Conservation (phyloP, 2,113 vertebrate genomes). For the Laticauda colubrina region DNA sequence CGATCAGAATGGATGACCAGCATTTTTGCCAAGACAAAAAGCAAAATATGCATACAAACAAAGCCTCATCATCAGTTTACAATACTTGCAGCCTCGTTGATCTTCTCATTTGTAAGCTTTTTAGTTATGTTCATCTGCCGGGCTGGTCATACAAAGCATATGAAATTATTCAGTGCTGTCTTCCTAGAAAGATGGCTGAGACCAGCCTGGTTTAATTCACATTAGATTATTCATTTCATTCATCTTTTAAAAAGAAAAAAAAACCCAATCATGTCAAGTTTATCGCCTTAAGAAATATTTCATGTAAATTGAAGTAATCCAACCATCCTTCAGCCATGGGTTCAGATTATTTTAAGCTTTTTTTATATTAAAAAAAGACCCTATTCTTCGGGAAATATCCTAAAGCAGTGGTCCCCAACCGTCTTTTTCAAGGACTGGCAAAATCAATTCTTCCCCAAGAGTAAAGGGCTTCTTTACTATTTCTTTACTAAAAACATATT, state of each 20-base stretch:
- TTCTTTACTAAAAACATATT: too few species aligned
- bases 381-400: background rate
- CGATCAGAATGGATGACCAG: conserved; percentile 24
- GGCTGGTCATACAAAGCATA: background rate
- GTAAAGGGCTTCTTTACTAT: too few species aligned
- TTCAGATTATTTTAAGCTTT: background rate
- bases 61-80: background rate
- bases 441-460: too few species aligned
- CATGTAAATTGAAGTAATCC: background rate
- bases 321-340: background rate
- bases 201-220: background rate
- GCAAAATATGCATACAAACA: background rate
- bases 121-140: background rate
- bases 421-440: too few species aligned
- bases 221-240: background rate
- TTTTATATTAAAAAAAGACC: background rate
- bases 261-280: background rate
- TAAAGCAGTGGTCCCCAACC: too few species aligned
- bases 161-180: background rate
- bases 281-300: background rate
- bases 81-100: fast-evolving
- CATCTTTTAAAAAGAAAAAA: background rate
- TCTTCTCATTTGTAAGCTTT: background rate
- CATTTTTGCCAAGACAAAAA: conserved; percentile 3
- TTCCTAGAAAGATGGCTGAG: background rate